Base-by-base conservation (phyloP, 1,140 invertebrate species). In the Drosophila miranda region DNA sequence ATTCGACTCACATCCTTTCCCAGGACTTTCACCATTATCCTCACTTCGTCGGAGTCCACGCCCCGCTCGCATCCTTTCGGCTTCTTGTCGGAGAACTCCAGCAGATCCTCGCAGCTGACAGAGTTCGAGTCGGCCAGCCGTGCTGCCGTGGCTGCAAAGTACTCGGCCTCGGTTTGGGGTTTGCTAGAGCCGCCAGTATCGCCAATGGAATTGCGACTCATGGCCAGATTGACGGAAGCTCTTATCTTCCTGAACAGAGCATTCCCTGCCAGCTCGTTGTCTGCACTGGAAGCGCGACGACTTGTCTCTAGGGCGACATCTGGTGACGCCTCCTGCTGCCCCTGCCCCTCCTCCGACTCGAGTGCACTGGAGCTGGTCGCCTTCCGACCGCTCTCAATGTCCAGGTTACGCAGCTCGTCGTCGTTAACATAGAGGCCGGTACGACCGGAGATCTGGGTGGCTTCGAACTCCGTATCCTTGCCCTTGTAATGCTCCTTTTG, bases 1-100 rank as follows among this genome's bases (percentile, higher is more conserved):
- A 2, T 9, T 7, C 4, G 13, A 54, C 92, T 92, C 90, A 96
- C 96, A 92, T 96, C 93, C 77, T 96, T 94, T 56, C 96, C 96
- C 44, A 98, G 93, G 13, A 98, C 96, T 92, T 98, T 98, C 54
- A 94, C 93, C 96, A 98, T 97, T 21, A 98, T 96, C 73, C 96
- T 92, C 45, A 98, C 96, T 93, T 98, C 97, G 89, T 98, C 97
- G 1, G 96, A 96, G 75, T 96, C 95, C 1, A 95, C 93, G 2
- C 96, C 96, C 50, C 95, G 94, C n/a, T 95, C 94, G n/a, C 95
- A 93, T 0, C 96, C 95, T 74, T 95, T 95, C 0, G 96, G 96
- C 57, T 95, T 95, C 77, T 96, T 95, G 83, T 96, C 95, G 6
- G 97, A 96, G 92, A 98, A 98, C 82, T 98, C 97, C 26, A 98